Evolutionary conservation across 2,113 vertebrate species (phyloP).

Genomic region (Atlantisia rogersi): DNA sequence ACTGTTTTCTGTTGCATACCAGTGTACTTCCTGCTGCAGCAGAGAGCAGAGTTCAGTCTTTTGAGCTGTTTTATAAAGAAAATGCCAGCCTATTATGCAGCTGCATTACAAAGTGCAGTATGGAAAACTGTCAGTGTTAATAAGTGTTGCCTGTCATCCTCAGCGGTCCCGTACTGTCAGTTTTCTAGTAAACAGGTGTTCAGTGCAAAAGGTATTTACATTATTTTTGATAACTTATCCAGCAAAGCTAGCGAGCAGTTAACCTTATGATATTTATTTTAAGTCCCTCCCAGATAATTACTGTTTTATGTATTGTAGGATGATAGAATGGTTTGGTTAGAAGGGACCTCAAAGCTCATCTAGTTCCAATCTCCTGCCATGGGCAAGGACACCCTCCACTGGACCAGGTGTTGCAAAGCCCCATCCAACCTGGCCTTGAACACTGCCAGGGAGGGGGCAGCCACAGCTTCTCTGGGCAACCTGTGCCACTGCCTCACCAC

Average conservation of each 20-base stretch:
- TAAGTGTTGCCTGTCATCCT: not conserved
- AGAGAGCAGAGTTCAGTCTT: not conserved
- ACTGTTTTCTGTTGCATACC: not conserved
- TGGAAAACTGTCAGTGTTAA: not conserved
- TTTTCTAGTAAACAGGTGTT: not conserved
- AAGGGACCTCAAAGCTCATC: too few species aligned
- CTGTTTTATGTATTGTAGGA: not conserved
- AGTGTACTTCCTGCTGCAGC: not conserved
- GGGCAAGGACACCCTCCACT: too few species aligned
- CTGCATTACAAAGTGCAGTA: not conserved
- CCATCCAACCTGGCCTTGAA: too few species aligned
- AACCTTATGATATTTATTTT: not conserved
- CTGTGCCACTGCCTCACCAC: too few species aligned
- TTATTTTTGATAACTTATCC: not conserved
- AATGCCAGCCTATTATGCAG: not conserved
- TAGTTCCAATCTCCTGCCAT: too few species aligned
- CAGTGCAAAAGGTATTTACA: not conserved
- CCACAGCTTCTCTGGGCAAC: too few species aligned
- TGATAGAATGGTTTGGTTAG: too few species aligned
- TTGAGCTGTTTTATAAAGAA: not conserved
- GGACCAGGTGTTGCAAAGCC: too few species aligned
- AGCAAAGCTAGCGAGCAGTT: not conserved
- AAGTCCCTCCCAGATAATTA: not conserved
- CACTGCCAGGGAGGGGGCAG: too few species aligned
- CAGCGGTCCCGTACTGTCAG: not conserved